phyloP scores from a whole-genome alignment of 2,113 vertebrate species.

The Acrocephalus arundinaceus region DNA sequence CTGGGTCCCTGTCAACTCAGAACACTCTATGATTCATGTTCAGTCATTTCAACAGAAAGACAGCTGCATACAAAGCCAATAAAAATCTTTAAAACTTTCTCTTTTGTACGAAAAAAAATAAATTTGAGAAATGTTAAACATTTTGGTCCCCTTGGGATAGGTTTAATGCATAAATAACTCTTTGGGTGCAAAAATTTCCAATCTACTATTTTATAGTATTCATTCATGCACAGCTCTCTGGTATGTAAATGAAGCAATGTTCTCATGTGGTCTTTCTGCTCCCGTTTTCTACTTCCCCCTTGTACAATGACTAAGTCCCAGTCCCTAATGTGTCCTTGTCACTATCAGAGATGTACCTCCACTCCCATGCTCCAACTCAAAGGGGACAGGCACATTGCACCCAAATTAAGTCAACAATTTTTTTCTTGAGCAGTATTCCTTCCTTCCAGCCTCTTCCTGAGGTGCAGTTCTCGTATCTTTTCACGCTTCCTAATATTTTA shows the following conservation, averaged over 20 bases:
- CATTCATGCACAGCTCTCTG: not conserved
- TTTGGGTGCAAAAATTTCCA: not conserved
- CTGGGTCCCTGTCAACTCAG: not conserved
- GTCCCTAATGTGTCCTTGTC: no score
- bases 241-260: not conserved
- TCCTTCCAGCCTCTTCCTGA: not conserved
- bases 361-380: not conserved
- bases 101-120: not conserved
- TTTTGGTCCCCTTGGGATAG: not conserved
- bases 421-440: not conserved
- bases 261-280: not conserved
- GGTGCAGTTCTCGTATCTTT: not conserved
- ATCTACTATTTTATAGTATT: not conserved
- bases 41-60: not conserved
- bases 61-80: not conserved
- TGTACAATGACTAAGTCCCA: not conserved
- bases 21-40: not conserved
- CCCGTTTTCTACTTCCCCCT: not conserved
- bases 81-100: not conserved
- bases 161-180: not conserved
- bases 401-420: not conserved
- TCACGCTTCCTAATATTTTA: not conserved
- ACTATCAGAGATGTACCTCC: accelerated
- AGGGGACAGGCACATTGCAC: not conserved
- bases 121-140: not conserved